A percentile compares a stretch with the other conserved stretches of the same genome.
phyloP scores from a whole-genome alignment of 2,888 invertebrate genomes.

The Lithodes maja region DNA sequence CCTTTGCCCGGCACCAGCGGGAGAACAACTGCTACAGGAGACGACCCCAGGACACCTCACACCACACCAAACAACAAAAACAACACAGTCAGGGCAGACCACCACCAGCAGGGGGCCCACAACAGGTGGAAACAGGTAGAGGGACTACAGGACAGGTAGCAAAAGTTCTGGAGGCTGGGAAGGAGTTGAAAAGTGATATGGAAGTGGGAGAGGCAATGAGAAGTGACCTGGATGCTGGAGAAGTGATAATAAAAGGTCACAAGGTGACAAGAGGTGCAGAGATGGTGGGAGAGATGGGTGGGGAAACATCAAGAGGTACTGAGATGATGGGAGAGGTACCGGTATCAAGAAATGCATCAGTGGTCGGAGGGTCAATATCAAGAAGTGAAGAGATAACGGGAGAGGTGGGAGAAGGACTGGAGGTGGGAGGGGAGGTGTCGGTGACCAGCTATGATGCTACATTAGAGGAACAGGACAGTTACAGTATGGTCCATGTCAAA shows the following conservation, averaged over 20 bases:
- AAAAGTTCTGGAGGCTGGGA: background rate
- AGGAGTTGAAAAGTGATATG: too few relatives aligned
- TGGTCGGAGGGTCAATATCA: too few relatives aligned
- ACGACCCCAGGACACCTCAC: background rate
- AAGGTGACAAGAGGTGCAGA: background rate
- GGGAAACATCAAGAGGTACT: too few relatives aligned
- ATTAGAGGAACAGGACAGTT: background rate
- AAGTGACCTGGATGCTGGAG: too few relatives aligned
- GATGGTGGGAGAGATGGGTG: background rate
- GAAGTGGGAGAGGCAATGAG: too few relatives aligned
- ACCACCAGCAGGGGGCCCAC: background rate
- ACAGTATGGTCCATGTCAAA: slow-evolving; percentile 42
- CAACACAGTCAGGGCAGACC: background rate
- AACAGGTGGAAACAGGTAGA: slow-evolving; percentile 3
- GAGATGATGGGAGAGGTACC: too few relatives aligned
- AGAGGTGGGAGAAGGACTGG: background rate
- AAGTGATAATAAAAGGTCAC: background rate
- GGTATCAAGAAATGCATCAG: too few relatives aligned
- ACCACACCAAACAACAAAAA: background rate
- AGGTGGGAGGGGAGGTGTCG: background rate
- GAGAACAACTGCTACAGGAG: slow-evolving; percentile 45
- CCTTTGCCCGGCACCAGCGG: slow-evolving; percentile 41
- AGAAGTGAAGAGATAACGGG: too few relatives aligned
- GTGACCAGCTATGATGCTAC: background rate
- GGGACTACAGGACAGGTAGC: background rate